phyloP scores from a whole-genome alignment of 2,888 invertebrate genomes.

The Lysandra bellargus region DNA sequence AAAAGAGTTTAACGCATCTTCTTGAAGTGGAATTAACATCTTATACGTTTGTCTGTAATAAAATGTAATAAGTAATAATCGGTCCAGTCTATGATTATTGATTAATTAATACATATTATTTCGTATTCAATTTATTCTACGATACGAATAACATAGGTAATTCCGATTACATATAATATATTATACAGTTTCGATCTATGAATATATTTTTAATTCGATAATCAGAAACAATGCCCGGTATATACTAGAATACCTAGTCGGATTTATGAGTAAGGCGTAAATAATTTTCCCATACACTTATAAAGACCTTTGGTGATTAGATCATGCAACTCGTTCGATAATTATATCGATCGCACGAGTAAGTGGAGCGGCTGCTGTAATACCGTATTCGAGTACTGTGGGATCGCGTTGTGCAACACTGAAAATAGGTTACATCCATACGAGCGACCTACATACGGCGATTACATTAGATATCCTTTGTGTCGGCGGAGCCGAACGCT shows the following conservation, averaged over 20 bases:
- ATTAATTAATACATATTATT: background rate
- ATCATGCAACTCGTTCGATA: conserved; percentile 44
- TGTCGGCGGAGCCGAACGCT: conserved; percentile 43
- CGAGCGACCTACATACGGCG: conserved; percentile 56
- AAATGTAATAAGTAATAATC: background rate
- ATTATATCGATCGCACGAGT: conserved; percentile 55
- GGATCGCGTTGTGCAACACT: conserved; percentile 60
- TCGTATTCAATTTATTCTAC: background rate
- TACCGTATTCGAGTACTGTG: conserved; percentile 53
- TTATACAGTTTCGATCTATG: background rate
- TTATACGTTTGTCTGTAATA: background rate
- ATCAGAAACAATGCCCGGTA: background rate
- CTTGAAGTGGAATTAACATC: background rate
- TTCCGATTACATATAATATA: no score
- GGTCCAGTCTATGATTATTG: background rate
- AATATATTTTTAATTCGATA: background rate
- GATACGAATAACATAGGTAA: background rate
- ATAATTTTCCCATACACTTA: conserved; percentile 23
- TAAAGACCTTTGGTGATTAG: conserved; percentile 32
- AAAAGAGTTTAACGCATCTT: background rate
- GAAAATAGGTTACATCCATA: conserved; percentile 65
- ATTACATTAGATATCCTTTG: conserved; percentile 53
- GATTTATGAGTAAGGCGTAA: conserved; percentile 13
- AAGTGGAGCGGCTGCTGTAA: conserved; percentile 53
- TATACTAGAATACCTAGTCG: background rate